These are phyloP conservation scores for Galeopsomyia nigrocyanea DNA, from an alignment of 2,888 invertebrate genomes.

Conservation along the genomic window DNA sequence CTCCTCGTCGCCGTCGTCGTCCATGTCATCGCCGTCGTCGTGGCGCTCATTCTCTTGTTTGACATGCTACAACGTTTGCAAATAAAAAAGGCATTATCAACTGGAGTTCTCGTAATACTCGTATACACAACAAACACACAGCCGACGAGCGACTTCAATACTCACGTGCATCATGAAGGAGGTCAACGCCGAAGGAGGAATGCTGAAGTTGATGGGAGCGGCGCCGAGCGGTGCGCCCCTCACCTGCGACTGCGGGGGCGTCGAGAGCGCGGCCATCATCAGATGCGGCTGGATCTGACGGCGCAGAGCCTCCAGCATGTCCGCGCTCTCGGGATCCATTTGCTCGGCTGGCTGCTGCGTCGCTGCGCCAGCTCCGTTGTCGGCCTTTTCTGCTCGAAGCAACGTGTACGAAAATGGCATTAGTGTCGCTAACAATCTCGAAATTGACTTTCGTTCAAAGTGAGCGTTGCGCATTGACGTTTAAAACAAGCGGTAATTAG, in stretches of 20 bases:
- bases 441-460: too few species aligned
- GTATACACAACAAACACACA: too few species aligned
- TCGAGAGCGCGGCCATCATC: conserved; percentile 75
- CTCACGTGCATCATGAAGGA: conserved; percentile 67
- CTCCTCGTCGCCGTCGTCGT: conserved; percentile 70
- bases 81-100: neutral
- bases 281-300: conserved; percentile 81
- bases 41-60: conserved; percentile 61
- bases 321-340: conserved; percentile 73
- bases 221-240: conserved; percentile 30
- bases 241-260: conserved; percentile 57
- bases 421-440: neutral
- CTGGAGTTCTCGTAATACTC: neutral
- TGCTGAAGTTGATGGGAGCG: conserved; percentile 61
- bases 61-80: conserved; percentile 60
- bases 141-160: conserved; percentile 35
- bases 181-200: conserved; percentile 55
- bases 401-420: neutral
- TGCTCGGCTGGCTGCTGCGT: conserved; percentile 51
- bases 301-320: conserved; percentile 79
- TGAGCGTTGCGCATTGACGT: too few species aligned
- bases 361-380: conserved; percentile 45
- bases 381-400: conserved; percentile 58
- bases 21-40: conserved; percentile 58
- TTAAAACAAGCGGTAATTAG: neutral